Conservation (phyloP, 2,797 vertebrate genomes). For the Sebastes taczanowskii region DNA sequence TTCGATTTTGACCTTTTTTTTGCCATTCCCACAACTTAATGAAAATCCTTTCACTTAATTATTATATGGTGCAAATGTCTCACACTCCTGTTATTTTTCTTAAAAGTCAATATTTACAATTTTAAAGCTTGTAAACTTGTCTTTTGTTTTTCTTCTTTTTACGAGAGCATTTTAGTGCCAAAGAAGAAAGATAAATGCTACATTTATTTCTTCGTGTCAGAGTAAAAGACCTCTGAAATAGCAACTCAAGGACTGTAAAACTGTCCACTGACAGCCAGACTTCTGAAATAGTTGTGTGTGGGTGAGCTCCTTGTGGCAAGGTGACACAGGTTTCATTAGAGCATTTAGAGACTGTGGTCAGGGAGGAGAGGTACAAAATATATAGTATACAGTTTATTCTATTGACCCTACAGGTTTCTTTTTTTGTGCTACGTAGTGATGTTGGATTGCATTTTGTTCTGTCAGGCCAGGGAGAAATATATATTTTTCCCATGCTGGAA, state of each 20-base stretch:
- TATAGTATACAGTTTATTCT: background rate
- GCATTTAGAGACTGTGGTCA: background rate
- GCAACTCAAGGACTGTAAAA: background rate
- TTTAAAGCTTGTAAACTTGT: background rate
- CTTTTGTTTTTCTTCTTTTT: background rate
- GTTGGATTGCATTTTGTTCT: background rate
- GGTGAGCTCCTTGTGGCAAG: background rate
- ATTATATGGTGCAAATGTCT: background rate
- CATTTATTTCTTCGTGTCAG: background rate
- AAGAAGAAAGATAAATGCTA: background rate
- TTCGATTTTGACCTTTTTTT: background rate
- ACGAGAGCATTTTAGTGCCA: background rate
- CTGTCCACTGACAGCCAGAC: background rate
- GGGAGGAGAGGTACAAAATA: background rate
- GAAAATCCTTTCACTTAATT: background rate
- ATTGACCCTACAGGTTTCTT: background rate
- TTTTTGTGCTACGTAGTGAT: background rate
- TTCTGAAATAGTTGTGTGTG: background rate
- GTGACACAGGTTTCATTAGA: background rate
- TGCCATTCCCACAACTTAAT: background rate
- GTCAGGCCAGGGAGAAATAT: background rate
- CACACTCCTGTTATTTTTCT: background rate
- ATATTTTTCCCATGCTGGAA: background rate
- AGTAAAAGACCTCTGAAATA: background rate
- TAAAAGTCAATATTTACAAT: background rate